Evolutionary conservation across 2,888 invertebrate genomes (phyloP), one percentile per base, ranked within the genome.

Genomic region (Lithophane semibrunnea): DNA sequence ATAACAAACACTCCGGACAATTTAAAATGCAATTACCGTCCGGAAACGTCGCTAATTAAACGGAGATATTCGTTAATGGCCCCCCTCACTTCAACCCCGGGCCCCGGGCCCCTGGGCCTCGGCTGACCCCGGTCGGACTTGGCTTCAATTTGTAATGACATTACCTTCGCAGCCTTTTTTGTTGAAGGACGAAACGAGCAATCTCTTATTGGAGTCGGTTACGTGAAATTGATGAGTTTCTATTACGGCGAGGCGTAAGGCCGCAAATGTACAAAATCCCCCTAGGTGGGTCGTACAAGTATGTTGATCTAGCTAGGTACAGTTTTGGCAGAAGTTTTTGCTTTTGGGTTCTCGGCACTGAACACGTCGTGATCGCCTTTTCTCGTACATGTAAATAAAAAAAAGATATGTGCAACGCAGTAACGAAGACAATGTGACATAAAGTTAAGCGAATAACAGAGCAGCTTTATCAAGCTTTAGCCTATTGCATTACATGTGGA

Each of bases 1-100:
- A 81, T 81, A 86, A 86, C 86, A 87, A 86, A 87, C 82, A 88
- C 87, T 88, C 89, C 74, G 78, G 77, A 90, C 92, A 91, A 92
- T 94, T 93, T 93, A 94, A 94, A 94, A 93, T 90, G 93, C 92
- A 94, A 94, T 94, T 94, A 93, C 91, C 90, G 90, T 90, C 88
- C 88, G 88, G 91, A 91, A 91, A 89, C 90, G 88, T 88, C 88
- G 92, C 93, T 94, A 94, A 94, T 94, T 94, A 94, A 93, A 93
- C 92, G 89, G 91, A 92, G 92, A 93, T 93, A 92, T 92, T 91
- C 92, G 92, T 89, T 91, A 91, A 92, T 91, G 91, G 89, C 76
- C 79, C 83, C 83, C 82, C 84, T 56, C 58, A 58, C 81, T 82
- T 74, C 67, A 49, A 61, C 68, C 24, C 63, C 52, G 2, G 37